These are phyloP conservation scores for Callithrix jacchus DNA, from an alignment of 2,113 vertebrate genomes.

Conservation along the genomic window DNA sequence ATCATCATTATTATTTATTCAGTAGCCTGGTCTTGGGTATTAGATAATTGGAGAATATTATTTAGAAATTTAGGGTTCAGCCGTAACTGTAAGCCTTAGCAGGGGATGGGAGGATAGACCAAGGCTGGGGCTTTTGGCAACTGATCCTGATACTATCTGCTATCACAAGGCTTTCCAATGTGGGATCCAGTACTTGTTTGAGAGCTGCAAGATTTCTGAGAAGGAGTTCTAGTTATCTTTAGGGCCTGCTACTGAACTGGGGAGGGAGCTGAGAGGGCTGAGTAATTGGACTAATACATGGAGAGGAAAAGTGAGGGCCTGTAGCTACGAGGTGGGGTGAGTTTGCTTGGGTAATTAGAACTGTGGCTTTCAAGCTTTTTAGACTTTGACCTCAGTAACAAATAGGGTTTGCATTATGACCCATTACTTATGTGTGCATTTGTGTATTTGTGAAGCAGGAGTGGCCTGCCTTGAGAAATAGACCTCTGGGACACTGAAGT, in stretches of 20 bases:
- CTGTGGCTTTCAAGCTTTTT: not conserved
- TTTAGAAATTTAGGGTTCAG: not conserved
- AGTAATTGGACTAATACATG: not conserved
- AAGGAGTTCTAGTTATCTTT: slow-evolving; percentile 33
- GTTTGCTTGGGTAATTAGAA: slow-evolving; percentile 17
- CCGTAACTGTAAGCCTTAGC: not conserved
- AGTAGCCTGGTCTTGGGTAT: not conserved
- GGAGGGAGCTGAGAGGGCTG: not conserved
- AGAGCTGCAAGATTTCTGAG: slow-evolving; percentile 31
- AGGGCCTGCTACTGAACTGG: not conserved
- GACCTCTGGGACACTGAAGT: too few relatives aligned
- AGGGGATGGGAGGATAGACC: not conserved
- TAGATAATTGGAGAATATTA: not conserved
- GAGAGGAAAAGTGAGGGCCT: not conserved
- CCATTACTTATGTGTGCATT: not conserved
- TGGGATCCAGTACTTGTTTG: not conserved
- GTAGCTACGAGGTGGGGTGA: not conserved
- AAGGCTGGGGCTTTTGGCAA: not conserved
- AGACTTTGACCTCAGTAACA: slow-evolving; percentile 1
- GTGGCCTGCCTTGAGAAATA: too few relatives aligned
- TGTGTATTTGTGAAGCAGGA: not conserved
- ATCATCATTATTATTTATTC: not conserved
- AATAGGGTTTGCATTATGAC: not conserved
- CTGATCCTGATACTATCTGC: not conserved
- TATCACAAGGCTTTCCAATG: not conserved